Percentiles rank a stretch among this genome's conserved stretches.
phyloP scores from a whole-genome alignment of 1,140 invertebrate species.

The Euura lappo region DNA sequence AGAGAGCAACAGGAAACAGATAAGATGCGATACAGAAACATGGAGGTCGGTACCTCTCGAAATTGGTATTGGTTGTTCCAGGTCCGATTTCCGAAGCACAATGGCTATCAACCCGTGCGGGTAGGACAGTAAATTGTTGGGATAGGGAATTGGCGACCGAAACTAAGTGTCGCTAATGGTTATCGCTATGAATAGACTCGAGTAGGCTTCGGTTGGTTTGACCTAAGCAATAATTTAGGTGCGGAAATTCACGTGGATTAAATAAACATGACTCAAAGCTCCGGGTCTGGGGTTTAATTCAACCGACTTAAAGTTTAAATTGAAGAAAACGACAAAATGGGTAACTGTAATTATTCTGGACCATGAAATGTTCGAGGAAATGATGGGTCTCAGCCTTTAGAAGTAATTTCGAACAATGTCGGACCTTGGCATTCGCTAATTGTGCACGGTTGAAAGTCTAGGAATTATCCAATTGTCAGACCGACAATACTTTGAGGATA shows the following conservation, averaged over 20 bases:
- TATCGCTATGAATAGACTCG: background rate
- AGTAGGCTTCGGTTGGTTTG: background rate
- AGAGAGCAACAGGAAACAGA: background rate
- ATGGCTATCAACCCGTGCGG: background rate
- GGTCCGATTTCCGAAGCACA: background rate
- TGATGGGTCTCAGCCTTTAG: no score
- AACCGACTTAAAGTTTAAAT: no score
- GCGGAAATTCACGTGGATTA: background rate
- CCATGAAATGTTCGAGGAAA: no score
- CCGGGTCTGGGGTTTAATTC: no score
- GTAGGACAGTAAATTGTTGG: background rate
- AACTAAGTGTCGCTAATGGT: background rate
- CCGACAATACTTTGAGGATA: no score
- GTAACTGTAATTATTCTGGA: no score
- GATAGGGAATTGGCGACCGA: background rate
- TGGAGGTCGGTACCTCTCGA: background rate
- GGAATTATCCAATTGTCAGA: no score
- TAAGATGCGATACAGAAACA: background rate
- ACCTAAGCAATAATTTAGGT: background rate
- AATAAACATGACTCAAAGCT: no score
- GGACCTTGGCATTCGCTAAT: no score
- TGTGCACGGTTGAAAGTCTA: no score
- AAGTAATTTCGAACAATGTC: no score
- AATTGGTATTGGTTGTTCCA: background rate
- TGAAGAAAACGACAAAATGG: no score